Conservation (phyloP, 2,113 vertebrate genomes). For the Halcyon malimbica region DNA sequence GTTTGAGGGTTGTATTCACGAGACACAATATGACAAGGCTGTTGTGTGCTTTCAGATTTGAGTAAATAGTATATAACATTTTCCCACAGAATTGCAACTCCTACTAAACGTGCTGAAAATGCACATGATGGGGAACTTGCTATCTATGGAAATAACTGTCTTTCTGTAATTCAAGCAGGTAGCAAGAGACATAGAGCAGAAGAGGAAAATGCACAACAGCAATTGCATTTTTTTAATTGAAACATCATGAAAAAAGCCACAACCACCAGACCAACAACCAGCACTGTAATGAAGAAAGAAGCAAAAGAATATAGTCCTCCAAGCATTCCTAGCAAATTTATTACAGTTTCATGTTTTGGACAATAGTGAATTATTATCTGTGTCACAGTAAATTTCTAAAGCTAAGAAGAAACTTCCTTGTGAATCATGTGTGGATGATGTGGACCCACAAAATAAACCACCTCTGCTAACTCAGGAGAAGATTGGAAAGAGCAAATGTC, state of each 20-base stretch:
- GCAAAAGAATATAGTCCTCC: background rate
- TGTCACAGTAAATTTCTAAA: background rate
- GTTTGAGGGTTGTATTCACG: background rate
- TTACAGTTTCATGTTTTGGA: background rate
- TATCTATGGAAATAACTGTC: background rate
- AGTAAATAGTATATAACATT: background rate
- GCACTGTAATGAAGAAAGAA: background rate
- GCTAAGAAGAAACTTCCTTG: background rate
- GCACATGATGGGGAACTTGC: background rate
- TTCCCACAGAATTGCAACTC: background rate
- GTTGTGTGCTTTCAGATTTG: background rate
- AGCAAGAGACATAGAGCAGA: background rate
- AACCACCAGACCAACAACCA: background rate
- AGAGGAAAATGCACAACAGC: background rate
- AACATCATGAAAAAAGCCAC: background rate
- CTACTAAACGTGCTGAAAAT: background rate
- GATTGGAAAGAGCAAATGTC: background rate
- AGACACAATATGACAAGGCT: background rate
- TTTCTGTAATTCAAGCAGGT: background rate
- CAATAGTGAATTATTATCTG: background rate
- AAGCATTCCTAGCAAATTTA: background rate
- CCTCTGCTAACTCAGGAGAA: background rate
- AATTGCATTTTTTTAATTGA: background rate
- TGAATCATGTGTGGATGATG: background rate
- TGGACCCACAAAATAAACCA: background rate